These are phyloP conservation scores for Leptarthrus brevirostris DNA, from an alignment of 2,888 invertebrate genomes.

Conservation along the genomic window DNA sequence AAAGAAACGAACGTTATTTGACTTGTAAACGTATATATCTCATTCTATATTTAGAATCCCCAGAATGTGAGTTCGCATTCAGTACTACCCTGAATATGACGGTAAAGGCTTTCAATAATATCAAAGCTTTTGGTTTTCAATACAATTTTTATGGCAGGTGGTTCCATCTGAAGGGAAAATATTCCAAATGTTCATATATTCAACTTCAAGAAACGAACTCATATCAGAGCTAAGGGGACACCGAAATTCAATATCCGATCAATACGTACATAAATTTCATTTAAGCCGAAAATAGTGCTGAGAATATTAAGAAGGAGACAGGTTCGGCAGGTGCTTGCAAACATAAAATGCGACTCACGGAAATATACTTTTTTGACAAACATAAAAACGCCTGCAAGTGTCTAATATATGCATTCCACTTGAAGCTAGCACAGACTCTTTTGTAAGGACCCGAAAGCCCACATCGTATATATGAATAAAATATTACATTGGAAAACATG, in stretches of 20 bases:
- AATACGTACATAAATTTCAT: constrained; percentile 37
- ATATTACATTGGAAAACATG: constrained; percentile 13
- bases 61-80: no score
- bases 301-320: neutral
- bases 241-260: constrained; percentile 40
- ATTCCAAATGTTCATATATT: constrained; percentile 2
- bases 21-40: no score
- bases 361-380: constrained; percentile 16
- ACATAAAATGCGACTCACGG: constrained; percentile 2
- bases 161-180: constrained; percentile 6
- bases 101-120: no score
- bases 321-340: constrained; percentile 7
- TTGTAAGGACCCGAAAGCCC: neutral
- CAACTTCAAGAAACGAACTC: neutral
- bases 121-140: neutral
- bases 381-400: constrained; percentile 10
- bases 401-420: constrained; percentile 23
- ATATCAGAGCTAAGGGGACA: constrained; percentile 16
- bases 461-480: constrained; percentile 38
- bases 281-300: constrained; percentile 20
- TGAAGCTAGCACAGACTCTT: neutral
- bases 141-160: neutral
- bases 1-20: no score
- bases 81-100: no score
- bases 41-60: no score